Base-by-base conservation (phyloP, 2,113 vertebrate genomes). In the Mormyrus lacerda region DNA sequence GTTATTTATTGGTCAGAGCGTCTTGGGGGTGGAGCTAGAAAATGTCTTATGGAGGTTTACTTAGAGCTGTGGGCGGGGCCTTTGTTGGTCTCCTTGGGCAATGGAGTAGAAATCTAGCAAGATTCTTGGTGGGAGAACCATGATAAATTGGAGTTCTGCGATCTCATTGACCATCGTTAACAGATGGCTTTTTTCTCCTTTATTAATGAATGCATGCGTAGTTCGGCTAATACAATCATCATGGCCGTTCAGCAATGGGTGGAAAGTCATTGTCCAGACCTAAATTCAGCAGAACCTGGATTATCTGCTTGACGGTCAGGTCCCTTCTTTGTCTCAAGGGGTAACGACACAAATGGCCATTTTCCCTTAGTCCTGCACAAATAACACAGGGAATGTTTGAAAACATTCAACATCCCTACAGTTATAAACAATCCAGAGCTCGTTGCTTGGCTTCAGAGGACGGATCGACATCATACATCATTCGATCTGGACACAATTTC, bases 371-470 rank as follows among this genome's bases (percentile, higher is more conserved):
- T 86, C 85, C 48, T 11, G 24, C 11, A 55, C 73, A 31, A 79
- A 87, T 76, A 87, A 79, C 76, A 17, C 21, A 44, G 86, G 3
- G 61, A 61, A 47, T 27, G 31, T 79, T 76, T 76, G 8, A 48
- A 85, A 47, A 55, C 17, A 8, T 58, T 24, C 42, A 17, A 44
- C 35, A 24, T 53, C 65, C 44, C 35, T 73, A 9, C 84, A 3
- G 19, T 87, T 87, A 50, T 31, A 87, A 89, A 87, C 31, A 24
- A 45, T 53, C 73, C 87, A n/a, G 21, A 55, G 87, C 87, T 42
- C 47, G 44, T 79, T 27, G 42, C 69, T n/a, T 42, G 61, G 85
- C 50, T 42, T 45, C 89, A 31, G 65, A 65, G n/a, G 82, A 87
- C 55, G 85, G 53, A 35, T 89, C 83, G 85, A 45, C 44, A 6